Evolutionary conservation across 2,888 invertebrate species (phyloP).

Genomic region (Netelia inedita): DNA sequence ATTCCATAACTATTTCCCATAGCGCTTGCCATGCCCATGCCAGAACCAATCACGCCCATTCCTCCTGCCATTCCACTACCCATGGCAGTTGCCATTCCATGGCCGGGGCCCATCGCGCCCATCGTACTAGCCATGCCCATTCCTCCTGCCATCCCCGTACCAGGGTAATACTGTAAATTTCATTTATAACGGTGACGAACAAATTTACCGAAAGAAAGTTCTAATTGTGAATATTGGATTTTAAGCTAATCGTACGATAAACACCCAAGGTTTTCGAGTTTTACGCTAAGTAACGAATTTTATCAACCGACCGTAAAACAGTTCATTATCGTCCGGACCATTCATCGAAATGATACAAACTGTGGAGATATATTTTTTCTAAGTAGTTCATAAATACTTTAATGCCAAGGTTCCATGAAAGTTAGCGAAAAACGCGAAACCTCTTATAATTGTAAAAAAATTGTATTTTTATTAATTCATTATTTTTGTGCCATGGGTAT

Average conservation of each 20-base stretch:
- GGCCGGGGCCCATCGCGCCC: constrained; percentile 14
- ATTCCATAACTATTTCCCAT: constrained; percentile 32
- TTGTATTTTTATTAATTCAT: too few relatives aligned
- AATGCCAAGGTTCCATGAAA: too few relatives aligned
- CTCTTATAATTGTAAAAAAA: too few relatives aligned
- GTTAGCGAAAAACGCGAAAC: too few relatives aligned
- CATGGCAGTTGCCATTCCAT: constrained; percentile 18
- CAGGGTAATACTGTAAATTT: constrained; percentile 44
- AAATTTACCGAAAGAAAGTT: neutral
- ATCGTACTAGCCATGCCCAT: constrained; percentile 18
- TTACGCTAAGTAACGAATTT: neutral
- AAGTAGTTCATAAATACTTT: neutral
- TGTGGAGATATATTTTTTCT: neutral
- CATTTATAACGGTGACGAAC: neutral
- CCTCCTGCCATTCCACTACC: constrained; percentile 18
- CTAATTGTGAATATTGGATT: too few relatives aligned
- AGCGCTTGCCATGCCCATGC: neutral
- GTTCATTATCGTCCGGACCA: neutral
- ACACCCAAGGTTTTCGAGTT: too few relatives aligned
- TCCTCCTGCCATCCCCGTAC: constrained; percentile 10
- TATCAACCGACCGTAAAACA: neutral
- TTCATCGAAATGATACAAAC: neutral
- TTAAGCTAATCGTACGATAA: too few relatives aligned
- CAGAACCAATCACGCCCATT: constrained; percentile 18
- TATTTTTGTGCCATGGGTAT: too few relatives aligned